Percentiles rank a stretch among this genome's conserved stretches.
phyloP scores from a whole-genome alignment of 1,140 invertebrate genomes.

The Macrobrachium rosenbergii region DNA sequence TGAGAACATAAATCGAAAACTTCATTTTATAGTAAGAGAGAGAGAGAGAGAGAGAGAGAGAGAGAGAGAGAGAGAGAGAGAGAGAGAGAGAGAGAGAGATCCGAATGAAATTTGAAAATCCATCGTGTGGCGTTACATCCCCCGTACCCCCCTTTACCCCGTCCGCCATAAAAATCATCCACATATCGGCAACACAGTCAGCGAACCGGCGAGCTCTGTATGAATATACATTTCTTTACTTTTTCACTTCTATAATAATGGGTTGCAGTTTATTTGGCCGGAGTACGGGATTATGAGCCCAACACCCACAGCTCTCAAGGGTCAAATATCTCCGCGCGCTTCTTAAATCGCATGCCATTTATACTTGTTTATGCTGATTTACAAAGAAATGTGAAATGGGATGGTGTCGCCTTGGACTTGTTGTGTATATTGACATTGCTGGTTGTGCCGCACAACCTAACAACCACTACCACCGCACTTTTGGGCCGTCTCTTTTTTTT shows the following conservation, averaged over 20 bases:
- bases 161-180: slow-evolving; percentile 11
- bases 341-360: slow-evolving; percentile 53
- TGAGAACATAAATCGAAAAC: background rate
- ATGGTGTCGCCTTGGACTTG: slow-evolving; percentile 38
- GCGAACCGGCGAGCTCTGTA: slow-evolving; percentile 20
- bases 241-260: slow-evolving; percentile 59
- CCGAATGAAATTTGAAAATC: slow-evolving; percentile 20
- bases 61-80: background rate
- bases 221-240: slow-evolving; percentile 59
- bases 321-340: slow-evolving; percentile 23
- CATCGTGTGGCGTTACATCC: background rate
- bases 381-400: slow-evolving; percentile 60
- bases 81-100: background rate
- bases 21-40: background rate
- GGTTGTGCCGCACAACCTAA: background rate
- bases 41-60: slow-evolving; percentile 3
- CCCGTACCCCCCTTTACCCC: background rate
- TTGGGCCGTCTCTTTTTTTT: background rate
- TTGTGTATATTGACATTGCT: slow-evolving; percentile 7
- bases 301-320: slow-evolving; percentile 19
- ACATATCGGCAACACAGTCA: slow-evolving; percentile 33
- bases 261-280: slow-evolving; percentile 38
- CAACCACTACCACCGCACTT: slow-evolving; percentile 5
- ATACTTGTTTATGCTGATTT: slow-evolving; percentile 63
- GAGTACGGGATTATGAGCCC: slow-evolving; percentile 30